Base-by-base conservation (phyloP, 2,888 invertebrate genomes). In the Campoplex nolae region DNA sequence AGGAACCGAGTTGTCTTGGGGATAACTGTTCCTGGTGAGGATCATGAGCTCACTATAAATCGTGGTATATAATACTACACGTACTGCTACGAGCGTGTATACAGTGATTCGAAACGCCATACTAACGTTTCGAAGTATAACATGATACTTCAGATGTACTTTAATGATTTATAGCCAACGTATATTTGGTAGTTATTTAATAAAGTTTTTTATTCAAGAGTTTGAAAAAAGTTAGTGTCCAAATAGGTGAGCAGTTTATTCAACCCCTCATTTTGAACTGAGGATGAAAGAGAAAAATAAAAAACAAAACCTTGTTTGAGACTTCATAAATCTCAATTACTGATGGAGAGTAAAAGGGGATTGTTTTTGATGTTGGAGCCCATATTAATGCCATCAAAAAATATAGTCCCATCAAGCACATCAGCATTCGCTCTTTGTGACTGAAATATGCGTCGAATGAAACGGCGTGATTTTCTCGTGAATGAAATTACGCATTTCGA, bases 401-500 rank as follows among this genome's bases (percentile, higher is more conserved):
- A 79, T 54, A 78, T 56, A 45, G 54, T 74, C 74, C 56, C 54
- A 82, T 78, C 71, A 78, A 84, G 54, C 51, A 79, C 70, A 23
- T 86, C 71, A 79, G 35, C 45, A 70, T 62, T 35, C 38, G 67
- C 48, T 32, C 16, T 16, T 71, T 45, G 38, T 58, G 56, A 77
- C 67, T 65, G 54, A 48, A 84, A 65, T 23, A 23, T 65, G 75
- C 78, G 62, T 70, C 62, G 84, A 84, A 82, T 79, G 62, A 62
- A n/a, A 28, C 35, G 23, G 18, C 62, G 81, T 81, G 73, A 75
- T 78, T 78, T 62, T 87, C 82, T 84, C 74, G 65, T 82, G 58
- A 87, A 84, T 84, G 74, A 84, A 87, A 78, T 82, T 82, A 87
- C 38, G 42, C 67, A 16, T 67, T 78, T 70, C 78, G 38, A 82